Percentiles rank a stretch among this genome's conserved stretches.
phyloP scores from a whole-genome alignment of 2,888 invertebrate species.

The Tetragonula carbonaria region DNA sequence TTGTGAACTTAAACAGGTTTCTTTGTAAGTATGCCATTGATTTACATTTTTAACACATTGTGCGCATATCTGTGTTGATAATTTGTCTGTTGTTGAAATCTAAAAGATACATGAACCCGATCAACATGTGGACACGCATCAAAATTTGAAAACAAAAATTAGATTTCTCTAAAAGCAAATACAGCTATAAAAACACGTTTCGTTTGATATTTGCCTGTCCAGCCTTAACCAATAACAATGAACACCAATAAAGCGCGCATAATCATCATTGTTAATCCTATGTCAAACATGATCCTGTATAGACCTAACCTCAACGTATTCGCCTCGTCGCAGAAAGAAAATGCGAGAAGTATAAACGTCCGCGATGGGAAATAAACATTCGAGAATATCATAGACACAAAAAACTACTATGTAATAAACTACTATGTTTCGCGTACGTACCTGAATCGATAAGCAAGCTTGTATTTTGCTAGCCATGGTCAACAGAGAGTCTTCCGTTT shows the following conservation, averaged over 20 bases:
- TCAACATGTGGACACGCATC: neutral
- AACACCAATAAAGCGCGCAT: neutral
- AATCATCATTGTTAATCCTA: neutral
- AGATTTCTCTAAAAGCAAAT: neutral
- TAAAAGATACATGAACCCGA: constrained; percentile 83
- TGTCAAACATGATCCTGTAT: neutral
- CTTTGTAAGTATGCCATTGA: constrained; percentile 88
- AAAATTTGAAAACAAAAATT: neutral
- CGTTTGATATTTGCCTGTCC: neutral
- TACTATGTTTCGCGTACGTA: constrained; percentile 75
- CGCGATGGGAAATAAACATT: neutral
- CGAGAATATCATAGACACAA: neutral
- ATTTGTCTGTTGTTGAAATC: constrained; percentile 87
- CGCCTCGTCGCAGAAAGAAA: neutral
- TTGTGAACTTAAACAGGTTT: constrained; percentile 88
- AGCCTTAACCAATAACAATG: too few relatives aligned
- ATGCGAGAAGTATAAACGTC: neutral
- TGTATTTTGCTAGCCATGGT: constrained; percentile 88
- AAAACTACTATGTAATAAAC: neutral
- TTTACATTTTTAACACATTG: constrained; percentile 88
- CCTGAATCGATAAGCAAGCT: constrained; percentile 88
- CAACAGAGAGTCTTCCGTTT: constrained; percentile 84
- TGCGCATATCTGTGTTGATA: constrained; percentile 88
- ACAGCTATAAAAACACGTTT: neutral
- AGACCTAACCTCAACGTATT: constrained; percentile 60